Conservation (phyloP, 2,113 vertebrate species). For the Collichthys lucidus region DNA sequence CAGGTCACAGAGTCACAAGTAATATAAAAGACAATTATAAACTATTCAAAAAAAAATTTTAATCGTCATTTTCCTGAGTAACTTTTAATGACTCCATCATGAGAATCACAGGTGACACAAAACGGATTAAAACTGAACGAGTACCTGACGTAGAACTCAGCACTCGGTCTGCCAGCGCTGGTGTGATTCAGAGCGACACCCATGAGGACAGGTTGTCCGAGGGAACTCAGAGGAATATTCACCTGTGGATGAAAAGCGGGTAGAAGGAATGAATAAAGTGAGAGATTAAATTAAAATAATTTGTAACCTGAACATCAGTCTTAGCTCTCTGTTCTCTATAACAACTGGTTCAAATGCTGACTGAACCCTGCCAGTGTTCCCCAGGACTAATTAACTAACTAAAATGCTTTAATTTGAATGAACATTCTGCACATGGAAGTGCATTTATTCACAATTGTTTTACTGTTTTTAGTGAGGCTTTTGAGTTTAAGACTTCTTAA, state of each 20-base stretch:
- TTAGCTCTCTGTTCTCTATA: not conserved
- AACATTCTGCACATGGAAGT: too few relatives aligned
- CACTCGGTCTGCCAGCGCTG: slow-evolving; percentile 90
- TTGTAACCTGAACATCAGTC: not conserved
- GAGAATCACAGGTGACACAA: not conserved
- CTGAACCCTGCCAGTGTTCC: not conserved
- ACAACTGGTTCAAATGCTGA: not conserved
- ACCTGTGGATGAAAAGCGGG: slow-evolving; percentile 78
- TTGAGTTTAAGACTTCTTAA: not conserved
- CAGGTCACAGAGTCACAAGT: too few relatives aligned
- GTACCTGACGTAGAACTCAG: slow-evolving; percentile 91
- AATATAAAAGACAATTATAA: too few relatives aligned
- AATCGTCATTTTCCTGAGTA: not conserved
- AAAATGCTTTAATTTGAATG: too few relatives aligned
- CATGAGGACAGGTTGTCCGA: slow-evolving; percentile 87
- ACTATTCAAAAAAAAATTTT: too few relatives aligned
- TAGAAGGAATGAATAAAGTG: not conserved
- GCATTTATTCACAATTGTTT: too few relatives aligned
- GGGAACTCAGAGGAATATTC: slow-evolving; percentile 85
- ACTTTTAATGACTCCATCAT: not conserved
- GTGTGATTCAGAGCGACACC: slow-evolving; percentile 91
- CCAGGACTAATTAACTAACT: too few relatives aligned
- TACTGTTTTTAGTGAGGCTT: too few relatives aligned
- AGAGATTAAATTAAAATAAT: not conserved
- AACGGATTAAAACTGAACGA: not conserved